Evolutionary conservation across 2,888 invertebrate species (phyloP), one percentile per base, ranked within the genome.

Genomic region (Zaprionus bogoriensis): DNA sequence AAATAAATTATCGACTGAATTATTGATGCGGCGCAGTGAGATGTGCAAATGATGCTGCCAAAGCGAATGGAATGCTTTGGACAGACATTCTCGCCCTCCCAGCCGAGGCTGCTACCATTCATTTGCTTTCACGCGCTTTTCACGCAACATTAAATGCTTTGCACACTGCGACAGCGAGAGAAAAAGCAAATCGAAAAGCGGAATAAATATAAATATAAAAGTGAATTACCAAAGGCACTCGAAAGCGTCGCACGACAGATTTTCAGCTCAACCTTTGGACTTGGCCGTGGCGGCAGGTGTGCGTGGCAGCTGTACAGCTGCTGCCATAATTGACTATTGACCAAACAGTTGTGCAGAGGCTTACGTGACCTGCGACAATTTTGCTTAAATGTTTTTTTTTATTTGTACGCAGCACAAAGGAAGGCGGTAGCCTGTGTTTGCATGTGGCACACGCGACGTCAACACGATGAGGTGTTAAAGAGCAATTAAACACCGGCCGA

Each of bases 311-410:
- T 27, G 47, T 38, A 44, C 30, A 46, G 30, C 39, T 14, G 46
- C 20, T 58, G 58, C 22, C 51, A 61, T 72, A 80, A 77, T 73
- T 64, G 70, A 66, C 63, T 81, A 81, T 81, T 81, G 87, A 81
- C 80, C 85, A 87, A 81, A 81, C 78, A 85, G 71, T 27, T 68
- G 55, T 52, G 55, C 39, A 52, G 52, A 59, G 25, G 42, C 14
- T 48, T 68, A 60, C 87, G 87, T 86, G 87, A 82, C 80, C 80
- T 51, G 53, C 45, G 67, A 67, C 70, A 82, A 65, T 87, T 78
- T 42, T 39, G 30, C 32, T 66, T 12, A 36, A 80, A 53, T 46
- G 22, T 19, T 72, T 52, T 19, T 72, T 52, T 62, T 61, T 20
- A 65, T 45, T 66, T 64, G 45, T 55, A 53, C 55, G 14, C 30